phyloP scores from a whole-genome alignment of 2,113 vertebrate species.

The Poecile atricapillus region DNA sequence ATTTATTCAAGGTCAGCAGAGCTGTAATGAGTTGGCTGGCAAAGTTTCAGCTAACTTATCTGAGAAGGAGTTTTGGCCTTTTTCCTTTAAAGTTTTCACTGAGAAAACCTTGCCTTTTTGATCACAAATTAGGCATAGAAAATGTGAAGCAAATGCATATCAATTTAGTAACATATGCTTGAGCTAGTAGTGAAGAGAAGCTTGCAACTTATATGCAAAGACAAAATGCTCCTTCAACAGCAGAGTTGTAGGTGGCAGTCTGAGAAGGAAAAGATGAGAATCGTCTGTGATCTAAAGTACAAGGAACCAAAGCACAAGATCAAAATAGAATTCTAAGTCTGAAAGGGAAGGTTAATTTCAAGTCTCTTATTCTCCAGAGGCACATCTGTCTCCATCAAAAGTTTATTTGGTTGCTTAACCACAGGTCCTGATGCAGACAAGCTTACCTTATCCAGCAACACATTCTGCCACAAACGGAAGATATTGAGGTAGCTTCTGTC shows the following conservation, averaged over 20 bases:
- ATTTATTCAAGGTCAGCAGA: neutral
- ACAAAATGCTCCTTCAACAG: neutral
- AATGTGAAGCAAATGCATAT: neutral
- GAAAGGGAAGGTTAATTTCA: neutral
- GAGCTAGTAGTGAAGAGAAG: neutral
- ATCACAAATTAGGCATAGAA: neutral
- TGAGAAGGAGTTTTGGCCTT: neutral
- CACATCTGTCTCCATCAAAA: neutral
- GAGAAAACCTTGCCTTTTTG: neutral
- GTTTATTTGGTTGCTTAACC: neutral
- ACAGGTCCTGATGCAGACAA: neutral
- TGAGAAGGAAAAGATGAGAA: neutral
- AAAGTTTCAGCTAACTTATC: neutral
- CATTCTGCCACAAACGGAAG: slow-evolving; percentile 93
- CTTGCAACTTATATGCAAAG: neutral
- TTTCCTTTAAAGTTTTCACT: neutral
- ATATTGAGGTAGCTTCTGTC: slow-evolving; percentile 89
- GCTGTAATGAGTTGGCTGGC: neutral
- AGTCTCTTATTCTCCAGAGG: neutral
- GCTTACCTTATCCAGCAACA: slow-evolving; percentile 86
- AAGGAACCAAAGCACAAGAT: neutral
- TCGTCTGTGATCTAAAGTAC: neutral
- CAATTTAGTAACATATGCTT: neutral
- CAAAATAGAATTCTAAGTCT: neutral
- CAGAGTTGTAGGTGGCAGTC: neutral